A percentile compares a stretch with the other conserved stretches of the same genome.
These are phyloP conservation scores for Pseudorhiza aurosa DNA, from an alignment of 30 jellyfish, hydroid and myxozoan genomes.

Conservation along the genomic window DNA sequence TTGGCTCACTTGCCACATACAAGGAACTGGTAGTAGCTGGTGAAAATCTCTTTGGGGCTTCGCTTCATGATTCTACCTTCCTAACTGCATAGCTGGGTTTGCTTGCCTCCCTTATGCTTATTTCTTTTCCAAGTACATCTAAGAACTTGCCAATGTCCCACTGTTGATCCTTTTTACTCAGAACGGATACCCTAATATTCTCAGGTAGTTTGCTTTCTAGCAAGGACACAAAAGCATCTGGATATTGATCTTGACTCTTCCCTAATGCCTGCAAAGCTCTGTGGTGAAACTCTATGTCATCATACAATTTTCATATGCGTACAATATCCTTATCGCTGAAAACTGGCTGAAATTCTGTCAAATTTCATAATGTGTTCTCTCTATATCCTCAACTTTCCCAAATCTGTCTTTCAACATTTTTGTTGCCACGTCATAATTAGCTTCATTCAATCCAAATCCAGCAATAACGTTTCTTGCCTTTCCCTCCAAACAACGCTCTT, in stretches of 20 bases:
- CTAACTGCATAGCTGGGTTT: conserved; percentile 1
- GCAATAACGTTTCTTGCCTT: conserved; percentile 16
- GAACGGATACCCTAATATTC: conserved; percentile 12
- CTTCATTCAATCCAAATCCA: conserved; percentile 36
- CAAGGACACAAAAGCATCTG: conserved; percentile 40
- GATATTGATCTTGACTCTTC: conserved; percentile 24
- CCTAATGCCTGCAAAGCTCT: conserved; percentile 38
- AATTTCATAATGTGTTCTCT: conserved; percentile 29
- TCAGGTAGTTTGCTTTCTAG: conserved; percentile 45
- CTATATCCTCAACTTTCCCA: conserved; percentile 27
- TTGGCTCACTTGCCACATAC: background rate
- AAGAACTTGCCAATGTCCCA: conserved; percentile 27
- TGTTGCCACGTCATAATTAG: conserved; percentile 8
- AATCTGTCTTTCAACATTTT: conserved; percentile 45
- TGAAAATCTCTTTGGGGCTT: background rate
- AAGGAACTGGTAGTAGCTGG: conserved; percentile 5
- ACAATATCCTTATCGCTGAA: conserved; percentile 4
- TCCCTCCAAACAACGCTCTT: conserved; percentile 9
- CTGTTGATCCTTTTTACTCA: background rate
- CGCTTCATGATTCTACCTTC: background rate
- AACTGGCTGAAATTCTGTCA: conserved; percentile 14
- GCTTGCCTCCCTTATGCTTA: conserved; percentile 13
- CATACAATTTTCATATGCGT: conserved; percentile 3
- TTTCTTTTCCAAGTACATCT: conserved; percentile 18
- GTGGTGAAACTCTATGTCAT: background rate